A percentile compares a stretch with the other conserved stretches of the same genome.
phyloP scores from a whole-genome alignment of 2,113 vertebrate species.

The Oreamnos americanus region DNA sequence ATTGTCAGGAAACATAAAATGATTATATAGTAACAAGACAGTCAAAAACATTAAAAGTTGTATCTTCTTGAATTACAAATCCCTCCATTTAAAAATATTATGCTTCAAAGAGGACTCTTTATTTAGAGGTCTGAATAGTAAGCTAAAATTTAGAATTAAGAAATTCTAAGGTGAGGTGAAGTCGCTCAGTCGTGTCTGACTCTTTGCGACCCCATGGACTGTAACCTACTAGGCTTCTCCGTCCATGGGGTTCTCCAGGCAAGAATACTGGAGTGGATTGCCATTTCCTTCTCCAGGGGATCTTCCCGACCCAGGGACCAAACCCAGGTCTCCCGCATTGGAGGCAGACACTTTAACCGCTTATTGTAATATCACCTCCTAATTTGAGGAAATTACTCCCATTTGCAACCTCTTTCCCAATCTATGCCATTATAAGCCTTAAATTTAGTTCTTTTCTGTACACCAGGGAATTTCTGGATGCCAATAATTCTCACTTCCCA shows the following conservation, averaged over 20 bases:
- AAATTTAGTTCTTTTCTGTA: not conserved
- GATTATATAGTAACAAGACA: not conserved
- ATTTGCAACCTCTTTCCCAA: not conserved
- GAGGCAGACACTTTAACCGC: too few species aligned
- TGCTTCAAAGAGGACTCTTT: not conserved
- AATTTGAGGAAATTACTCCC: not conserved
- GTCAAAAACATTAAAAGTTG: not conserved
- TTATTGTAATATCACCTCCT: not conserved
- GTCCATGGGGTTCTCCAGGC: too few species aligned
- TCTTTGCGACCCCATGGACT: too few species aligned
- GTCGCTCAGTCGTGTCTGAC: too few species aligned
- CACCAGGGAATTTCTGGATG: conserved; percentile 21
- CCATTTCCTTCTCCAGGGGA: too few species aligned
- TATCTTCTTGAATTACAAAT: not conserved
- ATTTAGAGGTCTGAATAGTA: not conserved
- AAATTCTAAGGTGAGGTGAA: not conserved
- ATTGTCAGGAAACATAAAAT: not conserved
- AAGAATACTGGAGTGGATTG: too few species aligned
- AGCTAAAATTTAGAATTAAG: not conserved
- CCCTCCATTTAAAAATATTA: not conserved
- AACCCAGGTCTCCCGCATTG: too few species aligned
- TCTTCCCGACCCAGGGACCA: too few species aligned
- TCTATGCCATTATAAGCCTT: not conserved
- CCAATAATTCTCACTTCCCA: not conserved
- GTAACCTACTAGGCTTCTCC: too few species aligned